Evolutionary conservation across 2,797 vertebrate species (phyloP).

Genomic region (Tolypeutes matacus): DNA sequence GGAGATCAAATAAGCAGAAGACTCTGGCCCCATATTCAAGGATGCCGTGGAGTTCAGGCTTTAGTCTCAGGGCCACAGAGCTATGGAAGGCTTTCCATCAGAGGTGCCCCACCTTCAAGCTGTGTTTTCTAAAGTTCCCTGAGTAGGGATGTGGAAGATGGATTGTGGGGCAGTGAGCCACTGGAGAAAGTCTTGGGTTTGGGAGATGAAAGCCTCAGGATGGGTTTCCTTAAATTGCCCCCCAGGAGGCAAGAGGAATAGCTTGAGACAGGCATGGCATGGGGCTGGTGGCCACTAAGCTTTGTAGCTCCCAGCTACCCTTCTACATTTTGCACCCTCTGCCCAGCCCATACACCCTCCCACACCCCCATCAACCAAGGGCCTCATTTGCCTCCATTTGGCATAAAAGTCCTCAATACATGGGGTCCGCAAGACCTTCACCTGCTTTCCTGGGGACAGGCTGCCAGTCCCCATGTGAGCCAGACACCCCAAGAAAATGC

Average conservation of each 20-base stretch:
- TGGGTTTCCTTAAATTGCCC: not conserved
- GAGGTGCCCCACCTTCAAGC: not conserved
- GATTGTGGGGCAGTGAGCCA: too few species aligned
- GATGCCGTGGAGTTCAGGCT: not conserved
- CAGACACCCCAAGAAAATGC: not conserved
- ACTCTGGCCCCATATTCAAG: not conserved
- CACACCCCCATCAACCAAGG: not conserved
- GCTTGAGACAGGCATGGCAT: not conserved
- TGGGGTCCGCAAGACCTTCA: not conserved
- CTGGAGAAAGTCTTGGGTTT: not conserved
- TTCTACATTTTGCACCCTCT: not conserved
- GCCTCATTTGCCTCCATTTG: not conserved
- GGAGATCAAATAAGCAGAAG: not conserved
- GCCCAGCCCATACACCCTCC: too few species aligned
- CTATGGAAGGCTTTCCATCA: rapidly evolving
- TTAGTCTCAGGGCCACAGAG: not conserved
- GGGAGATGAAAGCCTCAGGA: not conserved
- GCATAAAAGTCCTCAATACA: not conserved
- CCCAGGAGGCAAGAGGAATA: not conserved
- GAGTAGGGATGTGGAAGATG: not conserved
- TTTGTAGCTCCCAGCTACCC: not conserved
- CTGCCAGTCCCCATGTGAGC: not conserved
- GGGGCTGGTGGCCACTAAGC: not conserved
- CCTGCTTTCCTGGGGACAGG: not conserved
- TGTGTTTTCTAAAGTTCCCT: not conserved